Percentiles rank a stretch among this genome's conserved stretches.
Conservation (phyloP, 2,797 vertebrate genomes). For the Siniperca scherzeri region DNA sequence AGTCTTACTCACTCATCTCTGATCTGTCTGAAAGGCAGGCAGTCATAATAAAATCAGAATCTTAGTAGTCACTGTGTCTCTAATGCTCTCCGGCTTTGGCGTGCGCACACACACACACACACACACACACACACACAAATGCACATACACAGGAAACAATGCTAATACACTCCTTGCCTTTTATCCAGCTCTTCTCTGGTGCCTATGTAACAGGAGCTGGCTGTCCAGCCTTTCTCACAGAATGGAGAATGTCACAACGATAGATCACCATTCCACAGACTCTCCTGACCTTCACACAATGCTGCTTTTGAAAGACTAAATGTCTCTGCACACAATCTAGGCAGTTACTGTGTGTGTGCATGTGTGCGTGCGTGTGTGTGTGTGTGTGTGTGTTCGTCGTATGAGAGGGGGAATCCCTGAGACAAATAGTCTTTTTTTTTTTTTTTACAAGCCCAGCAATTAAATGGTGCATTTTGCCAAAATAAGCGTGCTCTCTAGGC, state of each 20-base stretch:
- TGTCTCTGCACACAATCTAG: constrained; percentile 62
- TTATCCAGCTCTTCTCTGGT: constrained; percentile 55
- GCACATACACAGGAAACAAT: constrained; percentile 9
- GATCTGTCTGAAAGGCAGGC: constrained; percentile 39
- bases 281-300: constrained; percentile 86
- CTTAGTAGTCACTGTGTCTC: constrained; percentile 43
- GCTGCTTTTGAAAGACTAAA: constrained; percentile 82
- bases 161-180: constrained; percentile 45
- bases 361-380: constrained; percentile 24
- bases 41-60: constrained; percentile 69
- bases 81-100: constrained; percentile 17
- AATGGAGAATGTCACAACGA: constrained; percentile 77
- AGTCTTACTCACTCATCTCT: constrained; percentile 49
- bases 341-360: constrained; percentile 31
- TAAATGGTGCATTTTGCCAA: constrained; percentile 64
- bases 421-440: constrained; percentile 47
- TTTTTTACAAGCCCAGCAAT: constrained; percentile 52
- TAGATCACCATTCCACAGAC: constrained; percentile 77
- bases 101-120: constrained; percentile 17
- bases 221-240: constrained; percentile 69
- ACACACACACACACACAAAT: constrained; percentile 4
- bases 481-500: constrained; percentile 40
- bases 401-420: constrained; percentile 73
- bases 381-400: constrained; percentile 11
- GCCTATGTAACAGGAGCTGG: constrained; percentile 73